Conservation (phyloP, 2,888 invertebrate genomes). For the Brenthis daphne region DNA sequence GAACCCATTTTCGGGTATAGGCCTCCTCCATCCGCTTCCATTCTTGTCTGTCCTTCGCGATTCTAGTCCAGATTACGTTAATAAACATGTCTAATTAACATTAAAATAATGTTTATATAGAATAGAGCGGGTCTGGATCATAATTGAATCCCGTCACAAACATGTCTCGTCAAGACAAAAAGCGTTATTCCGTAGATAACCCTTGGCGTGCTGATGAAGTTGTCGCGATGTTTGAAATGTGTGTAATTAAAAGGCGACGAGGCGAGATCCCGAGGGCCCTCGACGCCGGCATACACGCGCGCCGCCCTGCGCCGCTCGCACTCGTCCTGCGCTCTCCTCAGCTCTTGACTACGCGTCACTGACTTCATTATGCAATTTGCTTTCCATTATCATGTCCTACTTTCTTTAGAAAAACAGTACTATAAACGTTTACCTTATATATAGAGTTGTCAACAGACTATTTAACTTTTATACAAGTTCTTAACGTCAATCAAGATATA, state of each 20-base stretch:
- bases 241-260: constrained; percentile 56
- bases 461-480: background rate
- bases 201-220: constrained; percentile 18
- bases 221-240: constrained; percentile 34
- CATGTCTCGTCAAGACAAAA: constrained; percentile 25
- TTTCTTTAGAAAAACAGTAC: constrained; percentile 19
- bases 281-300: constrained; percentile 29
- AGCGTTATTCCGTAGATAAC: constrained; percentile 27
- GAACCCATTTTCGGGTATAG: no score
- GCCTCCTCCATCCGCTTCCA: no score
- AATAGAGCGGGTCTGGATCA: background rate
- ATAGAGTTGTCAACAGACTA: background rate
- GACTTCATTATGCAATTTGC: constrained; percentile 32
- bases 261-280: constrained; percentile 50
- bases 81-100: constrained; percentile 1
- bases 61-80: background rate
- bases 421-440: background rate
- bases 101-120: background rate
- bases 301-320: constrained; percentile 6
- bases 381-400: constrained; percentile 30
- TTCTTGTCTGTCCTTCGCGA: no score
- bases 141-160: constrained; percentile 23
- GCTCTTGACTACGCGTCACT: constrained; percentile 24
- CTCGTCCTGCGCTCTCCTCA: constrained; percentile 5
- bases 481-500: background rate